Base-by-base conservation (phyloP, 2,888 invertebrate genomes). In the Rhingia campestris region DNA sequence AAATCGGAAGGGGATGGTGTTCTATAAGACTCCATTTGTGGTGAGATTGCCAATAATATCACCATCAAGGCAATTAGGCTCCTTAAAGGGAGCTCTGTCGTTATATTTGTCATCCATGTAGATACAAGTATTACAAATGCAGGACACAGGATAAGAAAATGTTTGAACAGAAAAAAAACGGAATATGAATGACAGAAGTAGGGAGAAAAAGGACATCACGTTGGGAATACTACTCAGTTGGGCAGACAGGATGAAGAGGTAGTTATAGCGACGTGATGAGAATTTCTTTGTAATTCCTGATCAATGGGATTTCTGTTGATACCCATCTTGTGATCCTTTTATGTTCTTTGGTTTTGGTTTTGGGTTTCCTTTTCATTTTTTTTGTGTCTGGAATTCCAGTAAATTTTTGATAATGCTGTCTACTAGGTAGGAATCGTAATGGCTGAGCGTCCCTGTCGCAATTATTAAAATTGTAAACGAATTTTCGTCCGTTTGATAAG, bases 61-160 rank as follows among this genome's bases (percentile, higher is more conserved):
- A 73, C 56, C 33, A 73, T 61, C 82, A 73, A 58, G 59, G 82
- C 79, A 82, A 82, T 82, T 82, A 82, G 82, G 69, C 43, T 69
- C 58, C 79, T 70, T 69, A 73, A 82, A 79, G 73, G 51, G 73
- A 39, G 67, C 73, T 79, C 73, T 67, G 63, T 73, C 51, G 67
- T 67, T 66, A 67, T 67, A 53, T 30, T 41, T 9, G 9, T 2
- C 9, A 12, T 53, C 7, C 4, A 32, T 10, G 2, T 6, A 30
- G 6, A 45, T 22, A 47, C 14, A 7, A 6, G 9, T 53, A 67
- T 76, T 53, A 54, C 45, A 12, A 45, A 69, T 61, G 67, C 67
- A 37, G 22, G 58, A 6, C 51, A 43, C n/a, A 41, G 43, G 32
- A 49, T 37, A 75, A 66, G 51, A 66, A 43, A 37, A 75, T 59